phyloP scores from a whole-genome alignment of 2,888 invertebrate species.

The Tenthredo livida region DNA sequence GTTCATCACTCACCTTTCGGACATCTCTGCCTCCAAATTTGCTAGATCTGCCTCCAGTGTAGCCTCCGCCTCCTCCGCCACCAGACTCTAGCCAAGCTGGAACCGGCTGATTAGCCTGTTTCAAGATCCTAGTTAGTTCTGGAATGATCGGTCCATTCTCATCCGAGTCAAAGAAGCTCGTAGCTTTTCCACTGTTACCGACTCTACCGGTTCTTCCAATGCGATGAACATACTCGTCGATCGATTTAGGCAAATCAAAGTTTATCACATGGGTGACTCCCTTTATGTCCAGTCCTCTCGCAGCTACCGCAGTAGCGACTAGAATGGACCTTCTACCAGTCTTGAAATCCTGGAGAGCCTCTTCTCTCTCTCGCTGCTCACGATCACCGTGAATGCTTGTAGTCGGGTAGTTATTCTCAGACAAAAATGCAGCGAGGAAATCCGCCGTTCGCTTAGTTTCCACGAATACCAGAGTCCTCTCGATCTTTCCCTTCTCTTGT shows the following conservation, averaged over 20 bases:
- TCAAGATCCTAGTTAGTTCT: constrained; percentile 86
- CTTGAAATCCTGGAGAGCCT: constrained; percentile 89
- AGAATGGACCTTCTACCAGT: constrained; percentile 87
- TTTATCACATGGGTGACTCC: constrained; percentile 94
- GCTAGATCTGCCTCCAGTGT: constrained; percentile 69
- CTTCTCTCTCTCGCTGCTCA: constrained; percentile 86
- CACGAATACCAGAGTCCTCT: constrained; percentile 91
- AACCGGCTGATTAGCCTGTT: constrained; percentile 88
- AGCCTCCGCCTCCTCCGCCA: constrained; percentile 76
- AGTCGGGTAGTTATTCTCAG: constrained; percentile 86
- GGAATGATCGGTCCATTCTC: constrained; percentile 82
- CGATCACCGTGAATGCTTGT: constrained; percentile 89
- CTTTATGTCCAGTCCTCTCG: constrained; percentile 94
- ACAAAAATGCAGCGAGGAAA: constrained; percentile 91
- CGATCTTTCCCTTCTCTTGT: constrained; percentile 66
- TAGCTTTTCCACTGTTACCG: constrained; percentile 92
- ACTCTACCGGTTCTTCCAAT: constrained; percentile 97
- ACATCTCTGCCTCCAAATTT: constrained; percentile 88
- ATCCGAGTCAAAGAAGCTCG: constrained; percentile 88
- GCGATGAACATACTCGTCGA: constrained; percentile 97
- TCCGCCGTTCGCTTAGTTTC: constrained; percentile 95
- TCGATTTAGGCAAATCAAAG: constrained; percentile 92
- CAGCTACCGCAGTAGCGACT: constrained; percentile 97
- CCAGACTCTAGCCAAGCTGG: constrained; percentile 83
- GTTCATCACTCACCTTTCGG: constrained; percentile 82